A percentile compares a stretch with the other conserved stretches of the same genome.
These are phyloP conservation scores for Myzus persicae DNA, from an alignment of 1,140 invertebrate genomes.

Conservation along the genomic window DNA sequence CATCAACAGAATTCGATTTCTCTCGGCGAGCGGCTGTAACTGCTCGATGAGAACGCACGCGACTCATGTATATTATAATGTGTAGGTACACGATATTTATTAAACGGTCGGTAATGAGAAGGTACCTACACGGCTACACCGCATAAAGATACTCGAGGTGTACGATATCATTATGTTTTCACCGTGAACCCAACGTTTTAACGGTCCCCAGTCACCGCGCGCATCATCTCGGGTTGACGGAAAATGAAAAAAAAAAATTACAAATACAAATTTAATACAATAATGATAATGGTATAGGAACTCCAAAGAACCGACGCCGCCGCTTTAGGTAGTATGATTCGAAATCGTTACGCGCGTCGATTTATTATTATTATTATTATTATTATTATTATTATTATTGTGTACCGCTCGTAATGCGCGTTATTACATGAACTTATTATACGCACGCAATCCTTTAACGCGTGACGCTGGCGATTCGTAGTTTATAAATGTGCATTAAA, in stretches of 20 bases:
- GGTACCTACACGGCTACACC: background rate
- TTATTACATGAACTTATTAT: background rate
- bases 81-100: background rate
- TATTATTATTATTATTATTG: too few species aligned
- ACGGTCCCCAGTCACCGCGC: too few species aligned
- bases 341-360: slow-evolving; percentile 3
- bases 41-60: background rate
- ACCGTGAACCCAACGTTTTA: background rate
- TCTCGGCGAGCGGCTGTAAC: background rate
- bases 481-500: background rate
- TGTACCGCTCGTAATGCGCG: background rate
- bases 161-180: background rate
- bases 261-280: background rate
- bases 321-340: background rate
- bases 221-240: background rate
- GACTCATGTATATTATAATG: background rate
- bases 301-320: background rate
- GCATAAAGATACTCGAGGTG: background rate
- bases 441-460: background rate
- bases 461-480: background rate
- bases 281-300: background rate
- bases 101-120: background rate
- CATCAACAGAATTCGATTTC: background rate
- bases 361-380: too few species aligned
- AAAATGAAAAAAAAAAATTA: background rate